Conservation (phyloP, 1,140 invertebrate species). For the Caerostris darwini region DNA sequence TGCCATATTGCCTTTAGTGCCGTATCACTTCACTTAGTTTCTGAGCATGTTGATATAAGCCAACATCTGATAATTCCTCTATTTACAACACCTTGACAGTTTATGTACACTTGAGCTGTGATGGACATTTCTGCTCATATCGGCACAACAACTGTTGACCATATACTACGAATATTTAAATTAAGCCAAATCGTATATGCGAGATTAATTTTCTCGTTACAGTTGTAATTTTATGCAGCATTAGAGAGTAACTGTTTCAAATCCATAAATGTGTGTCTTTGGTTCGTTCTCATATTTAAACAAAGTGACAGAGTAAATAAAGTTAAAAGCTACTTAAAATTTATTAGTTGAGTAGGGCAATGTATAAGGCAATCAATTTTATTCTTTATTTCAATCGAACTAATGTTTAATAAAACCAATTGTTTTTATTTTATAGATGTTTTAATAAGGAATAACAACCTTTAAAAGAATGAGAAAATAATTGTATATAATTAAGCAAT, state of each 20-base stretch:
- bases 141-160: background rate
- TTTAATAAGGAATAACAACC: background rate
- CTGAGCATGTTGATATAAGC: constrained; percentile 20
- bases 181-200: background rate
- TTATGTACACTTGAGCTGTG: constrained; percentile 25
- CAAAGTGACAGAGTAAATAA: background rate
- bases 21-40: constrained; percentile 10
- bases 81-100: constrained; percentile 23
- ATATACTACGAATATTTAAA: background rate
- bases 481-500: background rate
- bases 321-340: background rate
- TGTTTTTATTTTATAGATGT: background rate
- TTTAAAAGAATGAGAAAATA: background rate
- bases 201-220: constrained; percentile 13
- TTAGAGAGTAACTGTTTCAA: background rate
- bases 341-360: background rate
- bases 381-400: no score
- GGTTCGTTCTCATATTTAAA: background rate
- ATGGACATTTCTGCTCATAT: constrained; percentile 22
- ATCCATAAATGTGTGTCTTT: background rate
- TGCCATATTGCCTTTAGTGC: constrained; percentile 17
- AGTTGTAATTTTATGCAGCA: background rate
- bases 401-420: background rate
- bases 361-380: background rate
- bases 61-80: constrained; percentile 32